Conservation (phyloP, 2,113 vertebrate species). For the Semnopithecus entellus region DNA sequence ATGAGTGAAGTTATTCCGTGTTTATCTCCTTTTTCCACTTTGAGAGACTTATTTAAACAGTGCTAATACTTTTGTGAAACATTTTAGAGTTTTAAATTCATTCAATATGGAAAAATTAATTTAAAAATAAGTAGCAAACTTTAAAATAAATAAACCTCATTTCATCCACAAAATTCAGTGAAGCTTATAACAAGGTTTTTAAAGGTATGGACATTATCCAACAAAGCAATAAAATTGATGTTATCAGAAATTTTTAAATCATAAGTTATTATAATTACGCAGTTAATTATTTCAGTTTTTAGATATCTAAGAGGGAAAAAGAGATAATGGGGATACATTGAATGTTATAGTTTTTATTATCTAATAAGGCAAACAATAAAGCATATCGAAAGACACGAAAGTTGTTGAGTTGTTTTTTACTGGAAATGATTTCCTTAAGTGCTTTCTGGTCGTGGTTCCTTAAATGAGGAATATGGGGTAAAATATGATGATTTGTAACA, state of each 20-base stretch:
- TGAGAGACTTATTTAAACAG: background rate
- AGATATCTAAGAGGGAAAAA: background rate
- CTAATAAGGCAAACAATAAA: background rate
- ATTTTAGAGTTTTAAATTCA: background rate
- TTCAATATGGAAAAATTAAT: background rate
- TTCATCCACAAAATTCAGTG: background rate
- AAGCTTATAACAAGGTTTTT: background rate
- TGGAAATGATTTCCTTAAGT: background rate
- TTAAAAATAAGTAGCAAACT: background rate
- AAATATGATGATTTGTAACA: background rate
- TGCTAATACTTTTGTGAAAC: background rate
- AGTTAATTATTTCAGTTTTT: background rate
- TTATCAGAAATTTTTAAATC: background rate
- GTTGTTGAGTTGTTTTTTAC: background rate
- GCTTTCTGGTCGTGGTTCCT: background rate
- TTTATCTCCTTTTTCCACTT: background rate
- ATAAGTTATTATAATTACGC: background rate
- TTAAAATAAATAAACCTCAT: background rate
- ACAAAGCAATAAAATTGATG: background rate
- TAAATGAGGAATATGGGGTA: background rate
- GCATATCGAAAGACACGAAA: background rate
- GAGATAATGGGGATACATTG: background rate
- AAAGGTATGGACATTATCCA: background rate
- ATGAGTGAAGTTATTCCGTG: background rate
- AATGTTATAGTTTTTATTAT: background rate